A percentile compares a stretch with the other conserved stretches of the same genome.
phyloP scores from a whole-genome alignment of 2,888 invertebrate genomes.

The Zele albiditarsus region DNA sequence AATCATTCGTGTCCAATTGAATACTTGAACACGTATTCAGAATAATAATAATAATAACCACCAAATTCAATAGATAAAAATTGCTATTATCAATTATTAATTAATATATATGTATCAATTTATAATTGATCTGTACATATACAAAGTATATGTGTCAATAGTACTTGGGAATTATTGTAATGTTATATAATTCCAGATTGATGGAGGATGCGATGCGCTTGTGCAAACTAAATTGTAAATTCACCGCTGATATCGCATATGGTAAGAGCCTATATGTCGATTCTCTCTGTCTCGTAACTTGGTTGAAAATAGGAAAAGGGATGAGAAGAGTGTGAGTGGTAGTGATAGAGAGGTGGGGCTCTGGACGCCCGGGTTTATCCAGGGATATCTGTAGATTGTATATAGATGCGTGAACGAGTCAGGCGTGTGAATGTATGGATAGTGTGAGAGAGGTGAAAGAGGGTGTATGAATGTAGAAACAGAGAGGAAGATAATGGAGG shows the following conservation, averaged over 20 bases:
- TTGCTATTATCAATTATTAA: no score
- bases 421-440: constrained; percentile 35
- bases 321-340: constrained; percentile 16
- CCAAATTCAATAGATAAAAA: no score
- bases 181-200: constrained; percentile 38
- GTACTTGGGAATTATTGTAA: constrained; percentile 35
- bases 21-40: no score
- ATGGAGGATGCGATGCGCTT: constrained; percentile 41
- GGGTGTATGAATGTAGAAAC: constrained; percentile 15
- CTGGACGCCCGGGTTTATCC: constrained; percentile 46
- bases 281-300: constrained; percentile 30
- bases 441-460: constrained; percentile 13
- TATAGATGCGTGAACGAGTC: constrained; percentile 45
- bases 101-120: neutral
- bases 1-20: no score
- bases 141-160: neutral
- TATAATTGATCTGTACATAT: neutral
- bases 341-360: constrained; percentile 12
- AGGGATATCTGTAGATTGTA: constrained; percentile 49
- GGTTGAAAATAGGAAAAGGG: neutral
- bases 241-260: constrained; percentile 48
- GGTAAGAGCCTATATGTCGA: constrained; percentile 37
- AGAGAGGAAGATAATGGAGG: constrained; percentile 25
- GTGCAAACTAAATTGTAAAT: constrained; percentile 52
- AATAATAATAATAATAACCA: no score